phyloP scores from a whole-genome alignment of 2,113 vertebrate genomes.

The Mastomys coucha region DNA sequence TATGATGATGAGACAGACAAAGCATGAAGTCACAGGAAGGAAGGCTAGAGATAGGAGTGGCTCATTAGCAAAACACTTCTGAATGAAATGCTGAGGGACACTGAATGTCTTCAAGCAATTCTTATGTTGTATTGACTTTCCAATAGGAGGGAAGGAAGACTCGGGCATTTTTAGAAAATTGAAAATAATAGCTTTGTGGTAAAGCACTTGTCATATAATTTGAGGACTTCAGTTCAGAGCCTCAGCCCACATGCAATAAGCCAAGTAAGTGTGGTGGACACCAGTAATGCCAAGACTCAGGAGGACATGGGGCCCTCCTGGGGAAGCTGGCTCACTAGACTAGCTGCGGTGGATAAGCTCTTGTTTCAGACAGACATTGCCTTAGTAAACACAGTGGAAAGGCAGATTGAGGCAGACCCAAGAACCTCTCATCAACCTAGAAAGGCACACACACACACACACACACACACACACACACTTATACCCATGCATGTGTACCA shows the following conservation, averaged over 20 bases:
- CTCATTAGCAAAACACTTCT: conserved; percentile 35
- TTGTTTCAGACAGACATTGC: not conserved
- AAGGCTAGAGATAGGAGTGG: conserved; percentile 47
- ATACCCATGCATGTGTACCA: not conserved
- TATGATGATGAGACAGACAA: conserved; percentile 15
- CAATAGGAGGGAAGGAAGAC: not conserved
- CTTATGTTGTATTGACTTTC: not conserved
- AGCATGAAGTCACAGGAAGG: conserved; percentile 51
- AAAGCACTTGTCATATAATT: not conserved
- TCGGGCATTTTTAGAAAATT: not conserved
- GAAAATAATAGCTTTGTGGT: not conserved
- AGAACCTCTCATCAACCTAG: no score
- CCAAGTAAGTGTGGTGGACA: not conserved
- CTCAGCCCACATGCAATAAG: not conserved
- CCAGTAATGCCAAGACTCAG: not conserved
- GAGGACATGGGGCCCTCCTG: not conserved
- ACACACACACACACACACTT: not conserved
- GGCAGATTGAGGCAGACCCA: not conserved
- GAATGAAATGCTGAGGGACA: not conserved
- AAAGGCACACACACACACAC: not conserved
- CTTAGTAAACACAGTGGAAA: not conserved
- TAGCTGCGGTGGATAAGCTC: not conserved
- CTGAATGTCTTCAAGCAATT: not conserved
- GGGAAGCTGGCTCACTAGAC: not conserved
- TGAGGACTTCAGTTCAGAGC: not conserved